A percentile compares a stretch with the other conserved stretches of the same genome.
Conservation (phyloP, 2,888 invertebrate genomes). For the Lissonota sp. region DNA sequence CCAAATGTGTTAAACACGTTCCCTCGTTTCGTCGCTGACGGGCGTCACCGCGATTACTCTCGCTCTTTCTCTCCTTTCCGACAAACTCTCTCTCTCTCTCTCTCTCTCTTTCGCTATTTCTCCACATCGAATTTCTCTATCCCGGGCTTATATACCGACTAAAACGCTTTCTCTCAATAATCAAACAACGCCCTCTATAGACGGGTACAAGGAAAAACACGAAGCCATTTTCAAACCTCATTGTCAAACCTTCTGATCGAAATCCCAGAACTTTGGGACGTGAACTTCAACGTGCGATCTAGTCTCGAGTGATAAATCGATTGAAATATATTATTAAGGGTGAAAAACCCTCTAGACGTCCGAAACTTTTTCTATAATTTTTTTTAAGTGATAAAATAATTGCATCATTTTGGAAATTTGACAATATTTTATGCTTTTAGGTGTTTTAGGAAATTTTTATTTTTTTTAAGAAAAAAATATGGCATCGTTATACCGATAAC, state of each 20-base stretch:
- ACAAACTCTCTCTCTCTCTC: constrained; percentile 61
- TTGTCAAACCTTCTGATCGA: constrained; percentile 18
- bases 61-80: constrained; percentile 63
- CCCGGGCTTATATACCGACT: constrained; percentile 23
- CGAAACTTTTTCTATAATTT: too few species aligned
- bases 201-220: neutral
- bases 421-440: too few species aligned
- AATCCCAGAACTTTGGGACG: too few species aligned
- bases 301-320: too few species aligned
- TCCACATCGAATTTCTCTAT: constrained; percentile 25
- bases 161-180: constrained; percentile 1
- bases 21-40: constrained; percentile 54
- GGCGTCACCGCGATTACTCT: constrained; percentile 47
- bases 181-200: neutral
- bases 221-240: constrained; percentile 39
- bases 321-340: too few species aligned
- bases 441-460: too few species aligned
- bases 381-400: too few species aligned
- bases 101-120: constrained; percentile 51
- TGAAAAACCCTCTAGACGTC: too few species aligned
- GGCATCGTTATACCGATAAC: too few species aligned
- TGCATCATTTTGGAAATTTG: too few species aligned
- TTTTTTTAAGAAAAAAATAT: too few species aligned
- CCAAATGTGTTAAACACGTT: constrained; percentile 43
- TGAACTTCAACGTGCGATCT: too few species aligned